phyloP scores from a whole-genome alignment of 35 echinoderm and acorn worm species.

The Heliocidaris erythrogramma region DNA sequence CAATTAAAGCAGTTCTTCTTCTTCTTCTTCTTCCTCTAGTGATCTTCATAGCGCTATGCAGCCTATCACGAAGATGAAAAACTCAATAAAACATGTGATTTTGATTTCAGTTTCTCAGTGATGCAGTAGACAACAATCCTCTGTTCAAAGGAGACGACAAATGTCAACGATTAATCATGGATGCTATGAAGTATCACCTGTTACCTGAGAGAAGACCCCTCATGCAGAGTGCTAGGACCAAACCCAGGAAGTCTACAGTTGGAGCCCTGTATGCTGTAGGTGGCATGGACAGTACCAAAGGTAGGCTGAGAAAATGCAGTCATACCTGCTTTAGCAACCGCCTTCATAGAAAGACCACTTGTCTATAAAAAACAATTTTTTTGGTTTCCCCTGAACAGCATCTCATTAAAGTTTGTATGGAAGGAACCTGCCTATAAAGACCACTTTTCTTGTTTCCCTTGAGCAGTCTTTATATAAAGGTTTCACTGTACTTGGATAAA shows the following conservation, averaged over 20 bases:
- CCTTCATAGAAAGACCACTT: too few relatives aligned
- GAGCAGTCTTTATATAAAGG: too few relatives aligned
- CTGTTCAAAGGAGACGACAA: slow-evolving; percentile 71
- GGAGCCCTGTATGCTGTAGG: slow-evolving; percentile 88
- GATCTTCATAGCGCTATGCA: too few relatives aligned
- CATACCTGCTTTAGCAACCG: too few relatives aligned
- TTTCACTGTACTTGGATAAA: too few relatives aligned
- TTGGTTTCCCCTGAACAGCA: too few relatives aligned
- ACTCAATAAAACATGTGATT: neutral
- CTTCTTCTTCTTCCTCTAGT: too few relatives aligned
- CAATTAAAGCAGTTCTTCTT: too few relatives aligned
- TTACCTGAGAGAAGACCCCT: slow-evolving; percentile 86
- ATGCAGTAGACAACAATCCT: slow-evolving; percentile 78
- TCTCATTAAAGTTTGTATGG: too few relatives aligned
- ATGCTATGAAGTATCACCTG: slow-evolving; percentile 98
- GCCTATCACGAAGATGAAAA: neutral
- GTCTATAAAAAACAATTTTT: too few relatives aligned
- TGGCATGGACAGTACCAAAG: slow-evolving; percentile 97
- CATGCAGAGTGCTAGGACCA: slow-evolving; percentile 84
- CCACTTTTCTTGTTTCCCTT: too few relatives aligned
- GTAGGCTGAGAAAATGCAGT: slow-evolving; percentile 25
- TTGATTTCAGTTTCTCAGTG: slow-evolving; percentile 82
- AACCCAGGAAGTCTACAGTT: slow-evolving; percentile 95
- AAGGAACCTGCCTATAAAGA: too few relatives aligned
- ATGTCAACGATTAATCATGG: slow-evolving; percentile 87